Conservation (phyloP, 1,140 invertebrate genomes). For the Lordiphosa mommai region DNA sequence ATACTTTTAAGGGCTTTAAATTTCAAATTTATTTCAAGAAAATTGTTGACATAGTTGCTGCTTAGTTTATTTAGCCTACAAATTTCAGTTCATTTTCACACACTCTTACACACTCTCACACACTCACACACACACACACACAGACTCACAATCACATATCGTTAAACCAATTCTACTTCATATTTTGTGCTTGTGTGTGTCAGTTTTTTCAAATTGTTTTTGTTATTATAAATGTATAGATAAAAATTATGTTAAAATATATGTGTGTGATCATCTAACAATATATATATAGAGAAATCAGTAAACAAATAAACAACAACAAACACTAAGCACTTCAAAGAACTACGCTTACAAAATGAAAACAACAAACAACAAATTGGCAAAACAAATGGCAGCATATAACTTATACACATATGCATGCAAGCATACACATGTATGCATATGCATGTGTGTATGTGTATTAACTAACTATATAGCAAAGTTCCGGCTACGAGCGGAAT, state of each 20-base stretch:
- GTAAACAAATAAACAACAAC: slow-evolving; percentile 8
- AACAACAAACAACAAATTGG: not conserved
- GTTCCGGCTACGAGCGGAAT: slow-evolving; percentile 9
- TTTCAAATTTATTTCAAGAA: too few species aligned
- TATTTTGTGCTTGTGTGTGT: slow-evolving; percentile 4
- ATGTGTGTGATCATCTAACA: slow-evolving; percentile 36
- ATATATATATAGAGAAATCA: slow-evolving; percentile 8
- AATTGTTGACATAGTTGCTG: too few species aligned
- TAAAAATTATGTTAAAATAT: slow-evolving; percentile 17
- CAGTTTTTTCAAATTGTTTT: slow-evolving; percentile 2
- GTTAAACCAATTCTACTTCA: slow-evolving; percentile 7
- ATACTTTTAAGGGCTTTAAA: too few species aligned
- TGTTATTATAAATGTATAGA: slow-evolving; percentile 23
- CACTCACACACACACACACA: not conserved
- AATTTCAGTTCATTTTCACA: too few species aligned
- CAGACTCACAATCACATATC: slow-evolving; percentile 26
- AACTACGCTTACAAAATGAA: slow-evolving; percentile 12
- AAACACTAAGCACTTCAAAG: slow-evolving; percentile 40
- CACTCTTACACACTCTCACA: slow-evolving; percentile 8
- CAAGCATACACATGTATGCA: slow-evolving; percentile 2
- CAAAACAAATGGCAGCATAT: slow-evolving; percentile 13
- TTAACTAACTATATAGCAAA: slow-evolving; percentile 1
- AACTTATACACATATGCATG: not conserved
- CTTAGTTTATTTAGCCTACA: too few species aligned
- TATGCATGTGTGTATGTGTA: slow-evolving; percentile 3